Conservation (phyloP, 2,113 vertebrate species). For the Mirounga angustirostris region DNA sequence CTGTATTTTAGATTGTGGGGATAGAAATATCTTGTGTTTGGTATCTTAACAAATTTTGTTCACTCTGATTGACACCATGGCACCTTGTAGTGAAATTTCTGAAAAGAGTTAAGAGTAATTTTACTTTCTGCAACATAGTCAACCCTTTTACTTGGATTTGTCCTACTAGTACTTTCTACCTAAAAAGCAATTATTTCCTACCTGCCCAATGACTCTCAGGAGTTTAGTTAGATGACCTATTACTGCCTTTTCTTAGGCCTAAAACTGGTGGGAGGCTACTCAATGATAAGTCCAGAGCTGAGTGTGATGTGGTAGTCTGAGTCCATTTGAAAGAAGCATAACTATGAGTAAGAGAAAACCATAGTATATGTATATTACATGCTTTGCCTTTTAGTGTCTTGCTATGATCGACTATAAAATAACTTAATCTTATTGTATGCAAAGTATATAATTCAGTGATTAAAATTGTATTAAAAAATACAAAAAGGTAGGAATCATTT, state of each 20-base stretch:
- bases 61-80: not conserved
- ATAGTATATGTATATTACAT: not conserved
- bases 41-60: not conserved
- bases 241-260: not conserved
- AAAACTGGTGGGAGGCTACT: not conserved
- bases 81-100: constrained; percentile 35
- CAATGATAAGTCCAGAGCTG: not conserved
- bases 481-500: not conserved
- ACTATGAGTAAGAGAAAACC: not conserved
- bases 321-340: not conserved
- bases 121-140: constrained; percentile 39
- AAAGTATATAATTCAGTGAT: not conserved
- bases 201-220: not conserved
- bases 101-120: constrained; percentile 45
- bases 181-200: not conserved
- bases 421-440: not conserved
- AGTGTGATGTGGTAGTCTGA: not conserved
- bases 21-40: constrained; percentile 3
- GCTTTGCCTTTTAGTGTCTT: not conserved
- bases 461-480: constrained; percentile 15
- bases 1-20: not conserved
- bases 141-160: not conserved
- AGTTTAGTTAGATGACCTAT: not conserved
- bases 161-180: not conserved
- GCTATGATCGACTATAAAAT: not conserved